phyloP scores from a whole-genome alignment of 2,888 invertebrate species.

The Dynastes tityus region DNA sequence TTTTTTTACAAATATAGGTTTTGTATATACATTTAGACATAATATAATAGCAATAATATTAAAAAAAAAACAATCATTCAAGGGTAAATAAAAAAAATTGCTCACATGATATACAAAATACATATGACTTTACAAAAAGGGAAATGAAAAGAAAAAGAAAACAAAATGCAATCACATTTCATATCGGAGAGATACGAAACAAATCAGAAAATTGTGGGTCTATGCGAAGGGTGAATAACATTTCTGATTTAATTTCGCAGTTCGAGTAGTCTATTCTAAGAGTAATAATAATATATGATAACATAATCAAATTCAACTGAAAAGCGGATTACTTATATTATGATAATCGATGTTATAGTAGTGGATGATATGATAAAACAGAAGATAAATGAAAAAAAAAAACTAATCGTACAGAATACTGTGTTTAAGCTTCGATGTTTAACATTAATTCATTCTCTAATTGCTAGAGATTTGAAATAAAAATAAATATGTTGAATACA shows the following conservation, averaged over 20 bases:
- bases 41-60: constrained; percentile 12
- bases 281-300: neutral
- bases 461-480: too few relatives aligned
- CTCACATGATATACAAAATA: constrained; percentile 18
- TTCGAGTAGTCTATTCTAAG: constrained; percentile 5
- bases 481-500: too few relatives aligned
- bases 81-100: constrained; percentile 19
- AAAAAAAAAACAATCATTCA: constrained; percentile 3
- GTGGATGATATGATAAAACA: neutral
- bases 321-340: neutral
- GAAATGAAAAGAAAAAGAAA: constrained; percentile 12
- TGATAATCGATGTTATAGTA: neutral
- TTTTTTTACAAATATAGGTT: constrained; percentile 30
- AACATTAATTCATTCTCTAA: too few relatives aligned
- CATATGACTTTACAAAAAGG: neutral
- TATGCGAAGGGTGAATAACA: neutral
- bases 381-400: neutral
- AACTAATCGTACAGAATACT: neutral
- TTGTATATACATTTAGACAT: constrained; percentile 34
- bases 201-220: neutral
- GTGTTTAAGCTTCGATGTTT: too few relatives aligned
- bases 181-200: constrained; percentile 18
- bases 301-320: neutral
- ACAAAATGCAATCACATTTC: constrained; percentile 5
- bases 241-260: constrained; percentile 2